Base-by-base conservation (phyloP, 1,140 invertebrate genomes). In the Sminthurides bifidus region DNA sequence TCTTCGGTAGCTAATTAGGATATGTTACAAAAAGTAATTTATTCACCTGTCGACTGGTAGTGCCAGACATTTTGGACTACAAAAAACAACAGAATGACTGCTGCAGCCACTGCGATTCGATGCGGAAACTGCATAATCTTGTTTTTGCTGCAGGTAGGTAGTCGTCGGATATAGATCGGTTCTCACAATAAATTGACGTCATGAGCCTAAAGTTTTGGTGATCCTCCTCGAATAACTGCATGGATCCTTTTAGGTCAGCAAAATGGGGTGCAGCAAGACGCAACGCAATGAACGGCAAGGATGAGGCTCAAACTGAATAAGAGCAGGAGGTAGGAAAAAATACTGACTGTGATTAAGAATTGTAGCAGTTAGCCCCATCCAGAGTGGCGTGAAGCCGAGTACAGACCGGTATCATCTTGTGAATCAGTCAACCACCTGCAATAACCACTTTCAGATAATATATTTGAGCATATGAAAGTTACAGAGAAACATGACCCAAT, bases 71-170 rank as follows among this genome's bases (percentile, higher is more conserved):
- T 24, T 33, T 63, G 52, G 52, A 62, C 46, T 21, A 59, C 38
- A 23, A 63, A 44, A 14, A 58, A 15, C 29, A 59, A 35, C 15
- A 44, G 27, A 35, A 63, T 54, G 10, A 59, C 29, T 40, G 53
- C 51, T 24, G 54, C 23, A 27, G 59, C 49, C 27, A 40, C 52
- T 41, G 53, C 57, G 41, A 63, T 50, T 33, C 61, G 49, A 49
- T 59, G 55, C n/a, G 61, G 49, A 52, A 63, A 63, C 58, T 63
- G 61, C 61, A 63, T 63, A 19, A 26, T 48, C 41, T 41, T 50
- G 27, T 19, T 23, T 19, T 37, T 29, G 50, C 17, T 12, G 41
- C 10, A 21, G 21, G 6, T 8, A 43, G 12, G 6, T 10, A 46
- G 5, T 24, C 27, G 10, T 26, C 12, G 33, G 12, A 17, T 12